A percentile compares a stretch with the other conserved stretches of the same genome.
These are phyloP conservation scores for Embidobia sp. DNA, from an alignment of 2,888 invertebrate species.

Conservation along the genomic window DNA sequence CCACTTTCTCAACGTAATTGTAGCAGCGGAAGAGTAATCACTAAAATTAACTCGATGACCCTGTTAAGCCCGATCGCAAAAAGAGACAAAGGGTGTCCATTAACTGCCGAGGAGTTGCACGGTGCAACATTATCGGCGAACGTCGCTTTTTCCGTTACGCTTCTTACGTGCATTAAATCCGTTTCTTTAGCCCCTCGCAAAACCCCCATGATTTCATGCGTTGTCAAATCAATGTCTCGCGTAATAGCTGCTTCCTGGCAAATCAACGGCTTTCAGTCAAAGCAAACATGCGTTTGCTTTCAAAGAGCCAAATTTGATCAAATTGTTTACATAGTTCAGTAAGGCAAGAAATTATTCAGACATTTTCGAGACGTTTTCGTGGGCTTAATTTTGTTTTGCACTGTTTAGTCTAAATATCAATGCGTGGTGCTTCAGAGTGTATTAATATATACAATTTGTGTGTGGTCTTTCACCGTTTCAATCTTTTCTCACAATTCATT, in stretches of 20 bases:
- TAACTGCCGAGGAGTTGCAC: constrained; percentile 40
- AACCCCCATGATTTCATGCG: constrained; percentile 16
- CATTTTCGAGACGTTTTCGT: no score
- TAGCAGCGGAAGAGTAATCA: constrained; percentile 66
- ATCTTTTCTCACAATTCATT: no score
- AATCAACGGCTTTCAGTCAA: constrained; percentile 6
- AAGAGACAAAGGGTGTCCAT: constrained; percentile 54
- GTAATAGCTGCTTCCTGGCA: no score
- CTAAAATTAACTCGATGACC: constrained; percentile 64
- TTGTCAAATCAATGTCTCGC: constrained; percentile 14
- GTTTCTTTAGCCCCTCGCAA: constrained; percentile 37
- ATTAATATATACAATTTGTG: no score
- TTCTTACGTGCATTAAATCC: constrained; percentile 57
- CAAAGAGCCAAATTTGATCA: no score
- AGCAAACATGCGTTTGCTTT: constrained; percentile 13
- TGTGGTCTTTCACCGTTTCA: no score
- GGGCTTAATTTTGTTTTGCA: no score
- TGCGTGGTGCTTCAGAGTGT: no score
- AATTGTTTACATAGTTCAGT: no score
- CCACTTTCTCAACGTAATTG: constrained; percentile 63
- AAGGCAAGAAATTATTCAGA: no score
- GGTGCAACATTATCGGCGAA: constrained; percentile 36
- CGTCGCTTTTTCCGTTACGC: constrained; percentile 35
- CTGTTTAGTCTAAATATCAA: no score
- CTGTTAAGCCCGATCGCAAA: constrained; percentile 65